Base-by-base conservation (phyloP, 1,140 invertebrate genomes). In the Microvelia longipes region DNA sequence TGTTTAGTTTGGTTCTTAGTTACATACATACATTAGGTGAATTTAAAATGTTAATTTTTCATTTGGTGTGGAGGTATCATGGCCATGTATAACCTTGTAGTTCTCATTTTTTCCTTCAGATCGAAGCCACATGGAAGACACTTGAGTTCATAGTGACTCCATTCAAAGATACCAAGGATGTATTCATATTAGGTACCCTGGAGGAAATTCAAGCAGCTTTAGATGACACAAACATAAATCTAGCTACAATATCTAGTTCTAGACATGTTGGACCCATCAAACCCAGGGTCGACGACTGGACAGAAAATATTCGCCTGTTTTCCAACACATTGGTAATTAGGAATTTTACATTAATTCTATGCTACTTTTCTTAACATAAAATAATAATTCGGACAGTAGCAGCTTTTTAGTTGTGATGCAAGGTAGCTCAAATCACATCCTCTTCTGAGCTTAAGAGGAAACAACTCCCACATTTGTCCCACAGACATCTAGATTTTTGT, bases 141-240 rank as follows among this genome's bases (percentile, higher is more conserved):
- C 81, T 92, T 25, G 90, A 94, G 76, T 90, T 94, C 75, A 81
- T 84, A 0, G 84, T 94, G 19, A 76, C 93, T 0, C 80, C 86
- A 0, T 88, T 94, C 77, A 87, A 90, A 73, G 91, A 94, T 72
- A 80, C 85, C 0, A 89, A 90, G 71, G 91, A 94, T 77, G 86
- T 92, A 0, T 93, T 83, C 74, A 88, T 94, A 29, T 78, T 95
- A 63, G 92, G 90, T 1, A 86, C 87, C 0, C 82, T 90, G 0
- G 93, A 94, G 75, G 92, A 95, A 73, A 83, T 94, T 64, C 91
- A 94, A 77, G 81, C 85, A 0, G 81, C 87, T 2, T 79, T 93
- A 1, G 92, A 94, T 76, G 92, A 94, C 75, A 90, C 89, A 72
- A 91, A 89, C 76, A 92, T 94, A 27, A 89, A 90, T 76, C 84